phyloP scores from a whole-genome alignment of 2,797 vertebrate genomes.

The Anableps anableps region DNA sequence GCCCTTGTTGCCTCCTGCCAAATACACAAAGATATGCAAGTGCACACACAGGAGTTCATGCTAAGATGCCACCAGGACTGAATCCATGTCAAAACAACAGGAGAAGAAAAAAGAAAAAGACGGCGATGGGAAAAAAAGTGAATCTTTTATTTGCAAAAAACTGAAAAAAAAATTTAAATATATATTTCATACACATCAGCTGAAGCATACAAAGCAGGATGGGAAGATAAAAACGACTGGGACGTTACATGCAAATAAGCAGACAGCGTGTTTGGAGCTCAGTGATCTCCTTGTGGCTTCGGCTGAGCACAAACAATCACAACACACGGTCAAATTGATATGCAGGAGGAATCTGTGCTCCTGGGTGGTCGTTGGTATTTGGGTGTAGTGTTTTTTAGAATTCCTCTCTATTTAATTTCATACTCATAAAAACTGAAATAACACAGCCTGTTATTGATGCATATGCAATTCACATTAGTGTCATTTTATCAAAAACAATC shows the following conservation, averaged over 20 bases:
- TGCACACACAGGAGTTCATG: conserved; percentile 35
- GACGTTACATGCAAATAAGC: conserved; percentile 42
- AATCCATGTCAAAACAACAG: conserved; percentile 26
- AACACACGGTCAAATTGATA: conserved; percentile 10
- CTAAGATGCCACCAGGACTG: conserved; percentile 41
- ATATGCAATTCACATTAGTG: neutral
- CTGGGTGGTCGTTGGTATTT: conserved; percentile 1
- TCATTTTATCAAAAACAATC: neutral
- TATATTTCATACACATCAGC: conserved; percentile 46
- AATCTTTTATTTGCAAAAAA: conserved; percentile 36
- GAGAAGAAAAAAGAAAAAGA: neutral
- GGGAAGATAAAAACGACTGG: conserved; percentile 33
- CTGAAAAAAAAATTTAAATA: neutral
- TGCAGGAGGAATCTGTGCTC: conserved; percentile 30
- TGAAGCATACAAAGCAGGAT: conserved; percentile 29
- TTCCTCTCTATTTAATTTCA: conserved; percentile 2
- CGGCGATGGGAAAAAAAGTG: neutral
- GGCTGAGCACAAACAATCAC: conserved; percentile 30
- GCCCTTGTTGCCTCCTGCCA: conserved; percentile 66
- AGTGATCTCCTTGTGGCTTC: conserved; percentile 30
- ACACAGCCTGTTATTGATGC: neutral
- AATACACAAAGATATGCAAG: conserved; percentile 47
- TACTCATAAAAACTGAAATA: neutral
- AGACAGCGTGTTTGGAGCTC: conserved; percentile 29
- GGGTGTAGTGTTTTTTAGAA: neutral